A percentile compares a stretch with the other conserved stretches of the same genome.
Evolutionary conservation across 2,113 vertebrate species (phyloP).

Genomic region (Epinephelus moara): DNA sequence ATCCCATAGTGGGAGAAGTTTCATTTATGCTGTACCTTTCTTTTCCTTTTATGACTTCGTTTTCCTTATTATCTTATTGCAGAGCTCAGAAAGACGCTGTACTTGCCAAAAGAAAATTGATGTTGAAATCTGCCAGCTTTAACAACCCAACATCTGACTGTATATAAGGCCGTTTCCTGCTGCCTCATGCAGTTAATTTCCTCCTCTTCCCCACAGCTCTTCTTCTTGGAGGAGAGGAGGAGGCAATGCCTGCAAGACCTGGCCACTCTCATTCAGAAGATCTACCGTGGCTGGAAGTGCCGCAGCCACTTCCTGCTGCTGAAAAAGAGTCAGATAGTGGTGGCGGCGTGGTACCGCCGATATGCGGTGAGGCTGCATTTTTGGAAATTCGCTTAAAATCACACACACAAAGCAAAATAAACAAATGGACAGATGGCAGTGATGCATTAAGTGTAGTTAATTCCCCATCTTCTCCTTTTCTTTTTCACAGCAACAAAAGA

Average conservation of each 20-base stretch:
- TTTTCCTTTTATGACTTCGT: background rate
- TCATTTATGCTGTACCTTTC: background rate
- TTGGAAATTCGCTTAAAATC: background rate
- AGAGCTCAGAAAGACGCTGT: background rate
- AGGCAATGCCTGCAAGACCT: constrained; percentile 92
- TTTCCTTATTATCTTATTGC: background rate
- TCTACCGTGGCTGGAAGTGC: constrained; percentile 96
- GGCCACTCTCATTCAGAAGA: constrained; percentile 96
- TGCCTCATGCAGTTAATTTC: background rate
- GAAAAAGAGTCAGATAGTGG: constrained; percentile 93
- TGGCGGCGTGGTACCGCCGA: constrained; percentile 94
- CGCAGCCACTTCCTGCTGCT: constrained; percentile 92
- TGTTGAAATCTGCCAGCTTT: background rate
- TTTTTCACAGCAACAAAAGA: constrained; percentile 91
- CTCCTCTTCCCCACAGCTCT: constrained; percentile 84
- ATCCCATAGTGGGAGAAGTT: background rate
- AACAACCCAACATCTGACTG: background rate
- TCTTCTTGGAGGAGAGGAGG: constrained; percentile 93
- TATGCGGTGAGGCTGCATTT: constrained; percentile 84
- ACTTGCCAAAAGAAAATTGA: background rate
- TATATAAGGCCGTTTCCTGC: background rate
- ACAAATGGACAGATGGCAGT: background rate
- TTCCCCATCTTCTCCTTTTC: background rate
- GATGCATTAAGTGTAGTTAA: background rate
- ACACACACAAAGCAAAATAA: background rate